Conservation (phyloP, 2,113 vertebrate genomes). For the Anthoscopus minutus region DNA sequence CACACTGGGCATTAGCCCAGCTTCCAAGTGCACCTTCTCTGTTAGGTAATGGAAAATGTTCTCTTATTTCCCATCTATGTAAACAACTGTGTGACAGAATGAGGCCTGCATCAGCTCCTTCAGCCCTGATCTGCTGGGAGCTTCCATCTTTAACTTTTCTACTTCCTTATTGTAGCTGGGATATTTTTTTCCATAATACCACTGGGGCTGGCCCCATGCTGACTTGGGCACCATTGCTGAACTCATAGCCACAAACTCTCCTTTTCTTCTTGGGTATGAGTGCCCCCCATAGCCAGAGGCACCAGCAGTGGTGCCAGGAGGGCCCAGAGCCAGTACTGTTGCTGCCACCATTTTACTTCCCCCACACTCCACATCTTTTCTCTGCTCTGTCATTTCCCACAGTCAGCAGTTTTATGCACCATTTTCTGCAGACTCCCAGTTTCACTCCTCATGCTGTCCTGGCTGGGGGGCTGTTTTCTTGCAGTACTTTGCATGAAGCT, state of each 20-base stretch:
- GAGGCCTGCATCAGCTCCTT: background rate
- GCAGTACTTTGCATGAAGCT: background rate
- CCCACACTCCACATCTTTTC: fast-evolving
- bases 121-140: background rate
- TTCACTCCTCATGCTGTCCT: background rate
- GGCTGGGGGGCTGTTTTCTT: background rate
- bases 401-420: background rate
- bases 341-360: background rate
- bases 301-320: background rate
- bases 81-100: background rate
- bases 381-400: background rate
- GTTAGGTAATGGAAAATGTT: background rate
- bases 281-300: background rate
- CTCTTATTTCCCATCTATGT: background rate
- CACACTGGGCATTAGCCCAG: background rate
- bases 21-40: background rate
- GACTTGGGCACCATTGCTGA: background rate
- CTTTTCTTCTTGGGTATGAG: background rate
- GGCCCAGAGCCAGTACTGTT: fast-evolving
- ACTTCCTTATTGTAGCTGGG: background rate
- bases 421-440: background rate
- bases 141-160: background rate
- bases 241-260: background rate
- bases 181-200: background rate
- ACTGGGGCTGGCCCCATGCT: background rate